These are phyloP conservation scores for Thaleichthys pacificus DNA, from an alignment of 2,797 vertebrate species.

Conservation along the genomic window DNA sequence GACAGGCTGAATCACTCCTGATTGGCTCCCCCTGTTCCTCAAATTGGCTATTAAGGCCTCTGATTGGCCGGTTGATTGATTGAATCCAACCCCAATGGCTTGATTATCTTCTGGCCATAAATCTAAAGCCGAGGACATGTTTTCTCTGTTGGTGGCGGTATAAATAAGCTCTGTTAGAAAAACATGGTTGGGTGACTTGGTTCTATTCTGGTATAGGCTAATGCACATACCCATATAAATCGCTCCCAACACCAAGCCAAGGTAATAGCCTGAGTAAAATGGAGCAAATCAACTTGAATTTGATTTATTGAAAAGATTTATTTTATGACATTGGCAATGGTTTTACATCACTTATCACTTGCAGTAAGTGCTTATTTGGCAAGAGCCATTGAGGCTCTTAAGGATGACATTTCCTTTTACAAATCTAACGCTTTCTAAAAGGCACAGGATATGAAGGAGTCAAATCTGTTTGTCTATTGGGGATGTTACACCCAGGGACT, in stretches of 20 bases:
- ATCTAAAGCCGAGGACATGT: background rate
- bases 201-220: slow-evolving; percentile 37
- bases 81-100: background rate
- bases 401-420: slow-evolving; percentile 48
- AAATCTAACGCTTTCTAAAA: slow-evolving; percentile 26
- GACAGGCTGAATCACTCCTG: background rate
- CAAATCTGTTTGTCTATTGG: slow-evolving; percentile 36
- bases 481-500: slow-evolving; percentile 22
- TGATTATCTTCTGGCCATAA: background rate
- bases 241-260: slow-evolving; percentile 32
- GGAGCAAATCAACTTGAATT: slow-evolving; percentile 47
- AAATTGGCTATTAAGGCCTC: background rate
- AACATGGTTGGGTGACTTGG: slow-evolving; percentile 17
- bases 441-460: slow-evolving; percentile 37
- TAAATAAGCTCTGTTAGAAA: background rate
- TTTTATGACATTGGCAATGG: slow-evolving; percentile 58
- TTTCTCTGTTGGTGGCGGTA: background rate
- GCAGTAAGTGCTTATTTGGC: slow-evolving; percentile 75
- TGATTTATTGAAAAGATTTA: slow-evolving; percentile 59
- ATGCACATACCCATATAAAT: slow-evolving; percentile 37
- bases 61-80: slow-evolving; percentile 5
- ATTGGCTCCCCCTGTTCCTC: background rate
- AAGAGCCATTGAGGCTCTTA: slow-evolving; percentile 53
- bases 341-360: slow-evolving; percentile 60
- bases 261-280: slow-evolving; percentile 34